Percentiles rank a stretch among this genome's conserved stretches.
phyloP scores from a whole-genome alignment of 2,888 invertebrate genomes.

The Rhogogaster chlorosoma region DNA sequence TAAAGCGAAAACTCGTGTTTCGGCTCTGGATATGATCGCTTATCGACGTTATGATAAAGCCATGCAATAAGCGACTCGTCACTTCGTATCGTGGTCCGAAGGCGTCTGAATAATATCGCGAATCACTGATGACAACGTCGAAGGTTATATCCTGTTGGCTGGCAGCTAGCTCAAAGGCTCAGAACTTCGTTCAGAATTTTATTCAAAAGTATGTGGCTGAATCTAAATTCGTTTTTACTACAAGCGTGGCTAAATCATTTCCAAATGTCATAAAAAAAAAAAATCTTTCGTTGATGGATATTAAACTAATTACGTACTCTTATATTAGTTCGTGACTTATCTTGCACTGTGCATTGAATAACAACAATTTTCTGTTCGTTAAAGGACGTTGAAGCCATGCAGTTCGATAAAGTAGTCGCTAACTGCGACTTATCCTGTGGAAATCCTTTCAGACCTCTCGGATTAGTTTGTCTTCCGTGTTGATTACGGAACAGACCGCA shows the following conservation, averaged over 20 bases:
- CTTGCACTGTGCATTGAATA: neutral
- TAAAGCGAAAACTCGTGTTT: neutral
- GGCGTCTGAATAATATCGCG: constrained; percentile 28
- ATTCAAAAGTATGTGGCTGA: neutral
- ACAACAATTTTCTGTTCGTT: neutral
- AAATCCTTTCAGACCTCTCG: neutral
- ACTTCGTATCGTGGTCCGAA: neutral
- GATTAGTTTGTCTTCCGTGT: neutral
- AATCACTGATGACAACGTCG: constrained; percentile 2
- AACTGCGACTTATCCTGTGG: neutral
- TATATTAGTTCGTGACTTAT: no score
- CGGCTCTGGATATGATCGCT: constrained; percentile 1
- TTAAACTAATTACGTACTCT: neutral
- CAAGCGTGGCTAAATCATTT: neutral
- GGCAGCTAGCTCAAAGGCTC: neutral
- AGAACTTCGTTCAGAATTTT: neutral
- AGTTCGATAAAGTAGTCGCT: neutral
- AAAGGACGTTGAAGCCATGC: neutral
- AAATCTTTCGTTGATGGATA: neutral
- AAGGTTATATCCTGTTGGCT: neutral
- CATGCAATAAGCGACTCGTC: constrained; percentile 34
- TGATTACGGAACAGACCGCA: neutral
- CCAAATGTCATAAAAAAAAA: neutral
- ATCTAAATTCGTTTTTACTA: neutral
- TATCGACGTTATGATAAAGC: constrained; percentile 40